Conservation (phyloP, 2,797 vertebrate species). For the Epinephelus malabaricus region DNA sequence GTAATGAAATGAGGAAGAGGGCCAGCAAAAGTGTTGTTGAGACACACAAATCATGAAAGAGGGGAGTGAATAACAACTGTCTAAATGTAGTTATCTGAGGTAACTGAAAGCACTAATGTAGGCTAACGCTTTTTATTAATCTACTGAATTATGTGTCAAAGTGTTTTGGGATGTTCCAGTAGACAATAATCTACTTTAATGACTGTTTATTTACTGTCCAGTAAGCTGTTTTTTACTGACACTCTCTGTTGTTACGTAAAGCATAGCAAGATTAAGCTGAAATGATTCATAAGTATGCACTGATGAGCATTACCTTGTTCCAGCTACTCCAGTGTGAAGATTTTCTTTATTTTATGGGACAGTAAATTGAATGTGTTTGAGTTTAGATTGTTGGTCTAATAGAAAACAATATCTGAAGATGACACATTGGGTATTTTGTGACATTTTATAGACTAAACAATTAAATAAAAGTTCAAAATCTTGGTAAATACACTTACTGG, state of each 20-base stretch:
- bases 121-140: background rate
- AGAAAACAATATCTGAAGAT: background rate
- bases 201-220: background rate
- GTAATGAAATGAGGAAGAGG: constrained; percentile 84
- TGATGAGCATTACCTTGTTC: too few species aligned
- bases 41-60: constrained; percentile 5
- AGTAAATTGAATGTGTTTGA: background rate
- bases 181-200: background rate
- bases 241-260: background rate
- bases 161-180: background rate
- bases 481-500: fast-evolving
- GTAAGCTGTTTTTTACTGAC: background rate
- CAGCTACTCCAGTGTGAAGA: too few species aligned
- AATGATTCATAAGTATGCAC: background rate
- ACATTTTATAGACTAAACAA: background rate
- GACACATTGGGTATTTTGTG: background rate
- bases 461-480: background rate
- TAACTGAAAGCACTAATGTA: background rate
- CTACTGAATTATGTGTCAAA: background rate
- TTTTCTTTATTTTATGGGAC: background rate
- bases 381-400: background rate
- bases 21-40: constrained; percentile 27
- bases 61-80: background rate
- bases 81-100: background rate
- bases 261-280: background rate